These are phyloP conservation scores for Aphis gossypii DNA, from an alignment of 1,140 invertebrate genomes.

Conservation along the genomic window DNA sequence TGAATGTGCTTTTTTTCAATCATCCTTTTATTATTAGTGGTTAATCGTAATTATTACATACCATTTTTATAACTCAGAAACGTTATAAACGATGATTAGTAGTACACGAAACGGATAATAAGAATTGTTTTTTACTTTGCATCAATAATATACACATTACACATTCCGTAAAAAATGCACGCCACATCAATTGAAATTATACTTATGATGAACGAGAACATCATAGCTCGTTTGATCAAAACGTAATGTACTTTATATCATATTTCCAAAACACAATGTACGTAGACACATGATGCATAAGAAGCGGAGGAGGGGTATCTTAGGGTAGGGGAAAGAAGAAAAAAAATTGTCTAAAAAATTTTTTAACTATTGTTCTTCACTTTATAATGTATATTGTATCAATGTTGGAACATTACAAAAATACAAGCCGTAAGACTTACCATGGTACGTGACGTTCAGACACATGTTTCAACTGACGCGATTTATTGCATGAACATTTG, in stretches of 20 bases:
- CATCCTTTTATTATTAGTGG: background rate
- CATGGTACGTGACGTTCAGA: slow-evolving; percentile 2
- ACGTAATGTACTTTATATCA: background rate
- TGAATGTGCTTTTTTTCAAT: background rate
- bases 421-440: background rate
- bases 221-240: slow-evolving; percentile 6
- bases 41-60: background rate
- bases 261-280: slow-evolving; percentile 1
- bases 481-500: slow-evolving; percentile 1
- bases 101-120: background rate
- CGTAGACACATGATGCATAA: background rate
- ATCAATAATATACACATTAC: slow-evolving; percentile 16
- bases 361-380: slow-evolving; percentile 9
- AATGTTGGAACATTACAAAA: background rate
- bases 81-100: background rate
- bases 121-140: background rate
- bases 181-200: background rate
- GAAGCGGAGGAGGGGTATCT: background rate
- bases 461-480: background rate
- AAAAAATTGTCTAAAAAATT: slow-evolving; percentile 6
- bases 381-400: background rate
- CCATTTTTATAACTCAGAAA: background rate
- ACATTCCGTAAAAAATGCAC: background rate
- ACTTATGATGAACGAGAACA: slow-evolving; percentile 21
- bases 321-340: background rate